These are phyloP conservation scores for Cheirogaleus medius DNA, from an alignment of 2,113 vertebrate species.

Conservation along the genomic window DNA sequence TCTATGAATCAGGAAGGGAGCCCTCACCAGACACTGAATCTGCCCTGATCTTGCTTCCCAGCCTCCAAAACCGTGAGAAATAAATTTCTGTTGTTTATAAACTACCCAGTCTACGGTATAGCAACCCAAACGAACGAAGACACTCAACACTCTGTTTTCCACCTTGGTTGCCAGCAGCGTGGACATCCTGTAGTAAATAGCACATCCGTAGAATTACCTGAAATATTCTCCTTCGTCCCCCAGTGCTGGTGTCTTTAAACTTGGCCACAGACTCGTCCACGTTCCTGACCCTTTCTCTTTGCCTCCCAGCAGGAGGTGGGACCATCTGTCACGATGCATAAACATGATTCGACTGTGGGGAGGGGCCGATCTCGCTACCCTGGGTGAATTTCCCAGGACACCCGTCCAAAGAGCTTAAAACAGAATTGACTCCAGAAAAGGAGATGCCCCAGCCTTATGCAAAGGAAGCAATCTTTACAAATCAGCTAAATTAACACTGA, in stretches of 20 bases:
- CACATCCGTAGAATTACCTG: background rate
- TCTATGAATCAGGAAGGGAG: background rate
- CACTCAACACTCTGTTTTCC: background rate
- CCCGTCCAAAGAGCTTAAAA: background rate
- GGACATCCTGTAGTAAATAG: background rate
- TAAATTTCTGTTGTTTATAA: background rate
- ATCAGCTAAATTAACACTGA: background rate
- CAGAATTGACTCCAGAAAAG: background rate
- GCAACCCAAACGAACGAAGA: background rate
- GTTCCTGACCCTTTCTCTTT: background rate
- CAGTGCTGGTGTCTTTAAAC: background rate
- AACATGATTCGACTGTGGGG: background rate
- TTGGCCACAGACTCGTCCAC: background rate
- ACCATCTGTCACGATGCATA: background rate
- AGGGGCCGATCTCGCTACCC: background rate
- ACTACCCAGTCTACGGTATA: background rate
- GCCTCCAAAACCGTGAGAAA: background rate
- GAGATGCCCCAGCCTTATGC: background rate
- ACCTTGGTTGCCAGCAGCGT: background rate
- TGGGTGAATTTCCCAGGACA: constrained; percentile 15
- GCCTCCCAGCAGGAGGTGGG: background rate
- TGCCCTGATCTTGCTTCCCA: background rate
- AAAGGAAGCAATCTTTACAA: background rate
- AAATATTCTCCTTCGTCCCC: background rate
- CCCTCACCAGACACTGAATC: background rate